phyloP scores from a whole-genome alignment of 2,797 vertebrate genomes.

The Lemur catta region DNA sequence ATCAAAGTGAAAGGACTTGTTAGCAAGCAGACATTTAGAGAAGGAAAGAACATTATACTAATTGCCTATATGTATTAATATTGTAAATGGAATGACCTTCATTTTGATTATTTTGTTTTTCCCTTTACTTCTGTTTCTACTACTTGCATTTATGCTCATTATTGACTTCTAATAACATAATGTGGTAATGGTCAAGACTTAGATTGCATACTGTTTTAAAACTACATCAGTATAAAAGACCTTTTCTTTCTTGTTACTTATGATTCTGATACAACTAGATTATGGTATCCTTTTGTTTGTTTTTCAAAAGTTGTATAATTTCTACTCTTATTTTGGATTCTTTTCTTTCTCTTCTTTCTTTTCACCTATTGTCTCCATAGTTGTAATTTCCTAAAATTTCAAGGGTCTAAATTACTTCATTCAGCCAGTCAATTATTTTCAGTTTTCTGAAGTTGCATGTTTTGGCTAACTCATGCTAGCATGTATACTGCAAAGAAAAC shows the following conservation, averaged over 20 bases:
- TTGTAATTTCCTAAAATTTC: constrained; percentile 5
- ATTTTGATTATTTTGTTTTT: constrained; percentile 56
- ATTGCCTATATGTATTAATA: constrained; percentile 52
- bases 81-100: not conserved
- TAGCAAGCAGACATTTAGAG: constrained; percentile 48
- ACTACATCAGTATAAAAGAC: constrained; percentile 19
- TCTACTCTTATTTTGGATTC: constrained; percentile 50
- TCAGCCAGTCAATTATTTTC: not conserved
- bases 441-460: not conserved
- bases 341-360: not conserved
- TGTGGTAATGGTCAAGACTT: constrained; percentile 4
- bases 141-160: not conserved
- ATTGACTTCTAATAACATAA: not conserved
- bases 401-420: not conserved
- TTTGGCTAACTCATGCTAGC: not conserved
- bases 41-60: not conserved
- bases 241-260: not conserved
- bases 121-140: not conserved
- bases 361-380: not conserved
- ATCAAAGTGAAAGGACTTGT: constrained; percentile 31
- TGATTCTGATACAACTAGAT: constrained; percentile 38
- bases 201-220: constrained; percentile 41
- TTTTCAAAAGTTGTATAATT: constrained; percentile 40
- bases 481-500: not conserved
- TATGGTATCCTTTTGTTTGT: not conserved